Evolutionary conservation across 2,888 invertebrate species (phyloP).

Genomic region (Diploptera punctata): DNA sequence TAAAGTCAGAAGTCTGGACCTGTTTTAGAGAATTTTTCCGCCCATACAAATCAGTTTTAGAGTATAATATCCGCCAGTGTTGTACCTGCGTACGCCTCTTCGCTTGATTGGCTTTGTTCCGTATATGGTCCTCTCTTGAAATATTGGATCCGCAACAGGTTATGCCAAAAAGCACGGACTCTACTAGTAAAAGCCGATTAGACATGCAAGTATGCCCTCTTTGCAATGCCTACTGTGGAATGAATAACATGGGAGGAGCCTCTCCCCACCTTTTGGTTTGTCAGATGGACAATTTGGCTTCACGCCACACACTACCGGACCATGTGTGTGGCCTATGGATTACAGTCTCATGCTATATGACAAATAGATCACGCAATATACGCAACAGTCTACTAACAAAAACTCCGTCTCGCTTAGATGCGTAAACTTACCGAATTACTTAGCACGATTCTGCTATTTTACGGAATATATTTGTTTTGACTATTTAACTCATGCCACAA

Average conservation of each 20-base stretch:
- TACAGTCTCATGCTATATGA: no score
- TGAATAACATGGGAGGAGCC: slow-evolving; percentile 5
- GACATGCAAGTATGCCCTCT: slow-evolving; percentile 1
- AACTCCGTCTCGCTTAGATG: no score
- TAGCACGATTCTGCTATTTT: no score
- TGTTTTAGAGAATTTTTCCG: slow-evolving; percentile 30
- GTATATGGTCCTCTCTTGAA: slow-evolving; percentile 1
- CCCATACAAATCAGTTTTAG: slow-evolving; percentile 30
- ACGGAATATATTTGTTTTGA: no score
- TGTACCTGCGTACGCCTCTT: slow-evolving; percentile 10
- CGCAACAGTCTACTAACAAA: no score
- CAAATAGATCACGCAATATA: no score
- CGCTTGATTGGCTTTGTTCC: slow-evolving; percentile 15
- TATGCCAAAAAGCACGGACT: neutral
- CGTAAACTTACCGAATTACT: no score
- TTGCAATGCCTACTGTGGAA: neutral
- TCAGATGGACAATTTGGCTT: neutral
- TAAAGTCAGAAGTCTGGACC: slow-evolving; percentile 12
- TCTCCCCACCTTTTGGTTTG: neutral
- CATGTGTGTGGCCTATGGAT: slow-evolving; percentile 13
- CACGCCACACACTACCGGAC: neutral
- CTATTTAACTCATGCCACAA: no score
- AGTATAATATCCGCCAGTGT: slow-evolving; percentile 7
- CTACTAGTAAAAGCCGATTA: neutral
- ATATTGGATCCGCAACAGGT: slow-evolving; percentile 15